Base-by-base conservation (phyloP, 2,113 vertebrate species). In the Scomber scombrus region DNA sequence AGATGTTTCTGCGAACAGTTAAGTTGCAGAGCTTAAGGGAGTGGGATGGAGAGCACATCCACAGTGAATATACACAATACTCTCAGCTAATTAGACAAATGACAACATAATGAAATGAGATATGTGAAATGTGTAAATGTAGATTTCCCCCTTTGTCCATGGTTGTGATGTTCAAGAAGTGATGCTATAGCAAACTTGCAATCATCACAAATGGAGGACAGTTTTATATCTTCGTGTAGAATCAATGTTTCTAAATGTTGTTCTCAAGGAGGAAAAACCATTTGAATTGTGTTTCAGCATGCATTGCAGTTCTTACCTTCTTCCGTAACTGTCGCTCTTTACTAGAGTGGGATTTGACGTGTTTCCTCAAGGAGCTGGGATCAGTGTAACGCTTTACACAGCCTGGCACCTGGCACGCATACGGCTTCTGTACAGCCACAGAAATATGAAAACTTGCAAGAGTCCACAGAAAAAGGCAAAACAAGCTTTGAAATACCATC, bases 311-410 rank as follows among this genome's bases (percentile, higher is more conserved):
- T 76, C 61, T 88, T 95, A 99, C 97, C 97, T 98, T 99, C 93
- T 99, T 99, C 80, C 96, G 93, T 71, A 95, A 94, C 86, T 99
- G 97, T 75, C 97, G 96, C 74, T 99, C 97, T 95, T 96, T 97
- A 77, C 93, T 95, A 49, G 97, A 97, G 92, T 99, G 98, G 29
- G 97, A 97, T 91, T 98, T 99, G 84, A 99, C 94, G 3, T 99
- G 98, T 82, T 99, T 99, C 90, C 98, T 95, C 82, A 99, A 88
- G 67, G 98, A 99, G 93, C 98, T 99, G 71, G 98, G 98, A 85
- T 99, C 98, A 64, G 98, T 99, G 88, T 99, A 99, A 55, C 98
- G 95, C 90, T 99, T 99, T 63, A 90, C 89, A 84, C 98, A 99
- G 86, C 97, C 98, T 43, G 96, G 97, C 90, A 99, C 95, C 93